These are phyloP conservation scores for Orussus abietinus DNA, from an alignment of 1,140 invertebrate genomes.

Conservation along the genomic window DNA sequence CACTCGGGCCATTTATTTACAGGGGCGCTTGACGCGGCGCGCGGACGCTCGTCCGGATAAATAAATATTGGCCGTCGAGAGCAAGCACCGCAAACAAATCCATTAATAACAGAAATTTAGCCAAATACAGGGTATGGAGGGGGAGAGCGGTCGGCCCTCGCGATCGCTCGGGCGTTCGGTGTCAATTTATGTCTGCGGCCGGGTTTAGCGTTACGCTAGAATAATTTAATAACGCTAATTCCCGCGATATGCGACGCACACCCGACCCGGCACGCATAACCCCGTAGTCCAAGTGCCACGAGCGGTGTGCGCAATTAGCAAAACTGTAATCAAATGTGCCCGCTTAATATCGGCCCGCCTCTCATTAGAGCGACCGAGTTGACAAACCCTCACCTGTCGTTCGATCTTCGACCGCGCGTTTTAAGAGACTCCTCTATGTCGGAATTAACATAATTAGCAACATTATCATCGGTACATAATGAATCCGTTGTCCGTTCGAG, in stretches of 20 bases:
- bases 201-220: constrained; percentile 29
- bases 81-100: constrained; percentile 40
- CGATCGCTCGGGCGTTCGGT: constrained; percentile 16
- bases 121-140: constrained; percentile 12
- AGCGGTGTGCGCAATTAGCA: constrained; percentile 34
- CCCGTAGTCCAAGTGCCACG: too few relatives aligned
- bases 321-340: constrained; percentile 37
- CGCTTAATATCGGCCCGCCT: constrained; percentile 26
- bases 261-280: too few relatives aligned
- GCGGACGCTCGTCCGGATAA: constrained; percentile 26
- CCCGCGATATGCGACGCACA: too few relatives aligned
- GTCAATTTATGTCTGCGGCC: constrained; percentile 35
- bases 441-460: too few relatives aligned
- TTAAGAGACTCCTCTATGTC: too few relatives aligned
- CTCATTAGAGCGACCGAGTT: too few relatives aligned
- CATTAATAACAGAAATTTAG: constrained; percentile 44
- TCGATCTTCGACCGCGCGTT: too few relatives aligned
- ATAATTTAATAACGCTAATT: constrained; percentile 36
- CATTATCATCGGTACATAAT: too few relatives aligned
- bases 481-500: too few relatives aligned
- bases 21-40: constrained; percentile 25
- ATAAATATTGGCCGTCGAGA: constrained; percentile 44
- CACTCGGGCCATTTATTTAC: constrained; percentile 34
- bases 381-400: too few relatives aligned
- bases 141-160: constrained; percentile 2